Evolutionary conservation across 2,113 vertebrate genomes (phyloP), one percentile per base, ranked within the genome.

Genomic region (Myotis yumanensis): DNA sequence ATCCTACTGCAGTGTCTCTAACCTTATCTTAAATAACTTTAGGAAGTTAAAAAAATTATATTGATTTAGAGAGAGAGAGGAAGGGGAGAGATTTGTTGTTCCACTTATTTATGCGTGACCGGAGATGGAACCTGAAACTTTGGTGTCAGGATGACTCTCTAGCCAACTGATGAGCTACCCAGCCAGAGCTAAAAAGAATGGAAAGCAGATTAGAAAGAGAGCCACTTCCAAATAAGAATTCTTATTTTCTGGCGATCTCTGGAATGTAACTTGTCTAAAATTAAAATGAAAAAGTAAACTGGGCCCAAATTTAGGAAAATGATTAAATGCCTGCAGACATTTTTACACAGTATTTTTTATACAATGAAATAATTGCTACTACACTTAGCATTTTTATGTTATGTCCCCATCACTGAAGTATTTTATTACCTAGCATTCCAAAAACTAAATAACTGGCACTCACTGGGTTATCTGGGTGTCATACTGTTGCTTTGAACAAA

Each of bases 211-310:
- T 30, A 76, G 82, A 64, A 88, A 90, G 72, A 28, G 10, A 81
- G 54, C 14, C 23, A 71, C 40, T 86, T 82, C 71, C 81, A 92
- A 86, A 73, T 30, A 91, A 75, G 32, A 92, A 51, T 35, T 84
- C 32, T 89, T 43, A 62, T 76, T 93, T 69, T 93, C 75, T 86
- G 75, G n/a, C 30, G 79, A 11, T 62, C 88, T 20, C 86, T 85
- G 73, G 40, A 83, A 89, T 64, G 22, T 10, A 93, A 86, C 76
- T 83, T 89, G 66, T 30, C 94, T 82, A 94, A 86, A 95, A 86
- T 88, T 64, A 85, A 80, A 72, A 79, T 72, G 72, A 66, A 93
- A 95, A 93, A 51, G 46, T 51, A 86, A 94, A 92, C 23, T 51
- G 43, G 18, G 17, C 43, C 32, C 46, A 90, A 88, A 81, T 40